Conservation (phyloP, 2,797 vertebrate genomes). For the Catharus ustulatus region DNA sequence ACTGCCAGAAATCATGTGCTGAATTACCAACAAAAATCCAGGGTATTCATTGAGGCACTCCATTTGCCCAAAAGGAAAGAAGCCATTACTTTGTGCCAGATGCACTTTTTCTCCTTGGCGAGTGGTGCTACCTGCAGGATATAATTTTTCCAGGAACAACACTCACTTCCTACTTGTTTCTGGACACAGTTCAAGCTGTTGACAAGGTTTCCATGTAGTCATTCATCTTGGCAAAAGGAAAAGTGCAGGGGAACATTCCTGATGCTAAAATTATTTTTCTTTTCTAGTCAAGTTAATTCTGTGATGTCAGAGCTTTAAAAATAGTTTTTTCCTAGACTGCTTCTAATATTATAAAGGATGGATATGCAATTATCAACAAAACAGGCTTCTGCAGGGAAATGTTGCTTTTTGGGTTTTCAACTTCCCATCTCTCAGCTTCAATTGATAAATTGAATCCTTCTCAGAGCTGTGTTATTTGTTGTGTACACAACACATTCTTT, state of each 20-base stretch:
- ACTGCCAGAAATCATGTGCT: not conserved
- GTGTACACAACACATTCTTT: not conserved
- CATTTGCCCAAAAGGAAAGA: not conserved
- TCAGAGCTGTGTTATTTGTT: not conserved
- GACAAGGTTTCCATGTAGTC: not conserved
- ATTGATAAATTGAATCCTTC: not conserved
- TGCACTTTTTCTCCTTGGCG: not conserved
- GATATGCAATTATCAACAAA: not conserved
- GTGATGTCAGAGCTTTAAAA: not conserved
- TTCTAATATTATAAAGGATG: not conserved
- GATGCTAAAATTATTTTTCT: not conserved
- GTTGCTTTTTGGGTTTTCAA: not conserved
- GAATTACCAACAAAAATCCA: not conserved
- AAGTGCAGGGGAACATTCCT: not conserved
- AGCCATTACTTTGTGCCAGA: not conserved
- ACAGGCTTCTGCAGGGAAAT: not conserved
- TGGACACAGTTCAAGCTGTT: not conserved
- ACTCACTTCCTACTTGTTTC: not conserved
- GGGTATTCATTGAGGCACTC: not conserved
- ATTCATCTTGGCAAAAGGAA: not conserved
- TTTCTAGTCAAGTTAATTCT: not conserved
- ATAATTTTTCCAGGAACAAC: not conserved
- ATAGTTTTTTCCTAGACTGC: not conserved
- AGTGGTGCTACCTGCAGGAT: not conserved
- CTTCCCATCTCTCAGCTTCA: rapidly evolving